Evolutionary conservation across 2,888 invertebrate species (phyloP).

Genomic region (Lutraria lutraria): DNA sequence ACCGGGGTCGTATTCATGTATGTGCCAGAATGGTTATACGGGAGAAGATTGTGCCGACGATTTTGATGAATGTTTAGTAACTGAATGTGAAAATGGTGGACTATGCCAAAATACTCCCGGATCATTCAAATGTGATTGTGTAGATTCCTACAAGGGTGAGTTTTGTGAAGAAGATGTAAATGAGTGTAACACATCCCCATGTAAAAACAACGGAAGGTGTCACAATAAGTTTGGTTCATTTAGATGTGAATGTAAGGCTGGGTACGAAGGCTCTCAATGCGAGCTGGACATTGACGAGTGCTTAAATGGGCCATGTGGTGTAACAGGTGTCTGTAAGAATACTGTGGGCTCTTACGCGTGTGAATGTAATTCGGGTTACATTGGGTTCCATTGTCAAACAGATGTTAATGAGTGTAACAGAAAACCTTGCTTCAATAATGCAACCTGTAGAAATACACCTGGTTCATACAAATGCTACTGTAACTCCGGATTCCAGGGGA

Average conservation of each 20-base stretch:
- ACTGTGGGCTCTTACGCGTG: conserved; percentile 43
- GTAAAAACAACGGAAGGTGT: conserved; percentile 27
- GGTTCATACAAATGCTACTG: conserved; percentile 51
- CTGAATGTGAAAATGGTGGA: conserved; percentile 24
- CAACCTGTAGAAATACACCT: conserved; percentile 43
- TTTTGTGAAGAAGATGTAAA: conserved; percentile 37
- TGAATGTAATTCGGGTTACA: conserved; percentile 30
- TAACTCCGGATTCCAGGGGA: conserved; percentile 37
- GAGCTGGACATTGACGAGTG: conserved; percentile 53
- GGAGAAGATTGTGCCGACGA: conserved; percentile 30
- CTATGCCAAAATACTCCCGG: conserved; percentile 29
- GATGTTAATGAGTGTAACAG: conserved; percentile 52
- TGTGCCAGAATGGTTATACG: conserved; percentile 31
- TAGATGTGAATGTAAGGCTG: conserved; percentile 34
- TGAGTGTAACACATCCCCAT: conserved; percentile 34
- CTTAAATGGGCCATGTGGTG: conserved; percentile 26
- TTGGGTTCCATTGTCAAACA: conserved; percentile 28
- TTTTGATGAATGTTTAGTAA: conserved; percentile 16
- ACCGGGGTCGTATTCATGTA: conserved; percentile 45
- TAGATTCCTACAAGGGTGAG: conserved; percentile 6
- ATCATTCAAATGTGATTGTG: conserved; percentile 36
- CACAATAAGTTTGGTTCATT: conserved; percentile 31
- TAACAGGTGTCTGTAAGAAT: conserved; percentile 42
- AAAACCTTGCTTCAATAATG: conserved; percentile 51
- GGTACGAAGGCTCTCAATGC: conserved; percentile 43